phyloP scores from a whole-genome alignment of 2,888 invertebrate species.

The Arenicola marina region DNA sequence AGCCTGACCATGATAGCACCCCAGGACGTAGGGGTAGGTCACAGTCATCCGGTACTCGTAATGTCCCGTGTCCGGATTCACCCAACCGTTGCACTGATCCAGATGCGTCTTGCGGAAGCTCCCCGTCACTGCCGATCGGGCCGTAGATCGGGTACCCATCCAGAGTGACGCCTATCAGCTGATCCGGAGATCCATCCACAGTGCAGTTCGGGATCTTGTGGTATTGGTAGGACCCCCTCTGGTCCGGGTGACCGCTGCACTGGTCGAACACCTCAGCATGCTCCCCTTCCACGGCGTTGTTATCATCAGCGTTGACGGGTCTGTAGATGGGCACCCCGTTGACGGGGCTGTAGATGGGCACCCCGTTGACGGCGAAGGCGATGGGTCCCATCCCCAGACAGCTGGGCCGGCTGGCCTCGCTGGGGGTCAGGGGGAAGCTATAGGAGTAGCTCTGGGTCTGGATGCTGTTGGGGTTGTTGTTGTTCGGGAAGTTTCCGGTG shows the following conservation, averaged over 20 bases:
- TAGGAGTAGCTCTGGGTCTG: no score
- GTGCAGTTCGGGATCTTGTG: constrained; percentile 30
- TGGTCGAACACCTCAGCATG: constrained; percentile 26
- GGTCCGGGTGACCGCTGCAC: constrained; percentile 30
- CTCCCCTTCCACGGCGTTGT: constrained; percentile 5
- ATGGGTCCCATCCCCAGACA: constrained; percentile 13
- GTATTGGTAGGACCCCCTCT: constrained; percentile 30
- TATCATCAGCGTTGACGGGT: constrained; percentile 1
- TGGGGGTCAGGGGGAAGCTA: background rate
- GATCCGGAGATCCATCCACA: constrained; percentile 12
- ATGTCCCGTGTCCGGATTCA: constrained; percentile 15
- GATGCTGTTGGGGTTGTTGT: no score
- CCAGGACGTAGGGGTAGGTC: constrained; percentile 30
- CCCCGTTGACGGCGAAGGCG: constrained; percentile 7
- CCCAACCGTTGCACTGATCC: constrained; percentile 30
- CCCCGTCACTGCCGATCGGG: constrained; percentile 10
- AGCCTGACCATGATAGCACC: constrained; percentile 25
- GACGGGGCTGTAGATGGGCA: constrained; percentile 8
- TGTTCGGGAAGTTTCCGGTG: no score
- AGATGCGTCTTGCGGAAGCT: constrained; percentile 19
- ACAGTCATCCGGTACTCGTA: constrained; percentile 30
- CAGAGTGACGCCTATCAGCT: constrained; percentile 34
- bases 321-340: constrained; percentile 7
- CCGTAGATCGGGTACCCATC: constrained; percentile 36
- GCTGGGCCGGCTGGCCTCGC: background rate